Evolutionary conservation across 2,888 invertebrate genomes (phyloP), one percentile per base, ranked within the genome.

Genomic region (Hymenopus coronatus): DNA sequence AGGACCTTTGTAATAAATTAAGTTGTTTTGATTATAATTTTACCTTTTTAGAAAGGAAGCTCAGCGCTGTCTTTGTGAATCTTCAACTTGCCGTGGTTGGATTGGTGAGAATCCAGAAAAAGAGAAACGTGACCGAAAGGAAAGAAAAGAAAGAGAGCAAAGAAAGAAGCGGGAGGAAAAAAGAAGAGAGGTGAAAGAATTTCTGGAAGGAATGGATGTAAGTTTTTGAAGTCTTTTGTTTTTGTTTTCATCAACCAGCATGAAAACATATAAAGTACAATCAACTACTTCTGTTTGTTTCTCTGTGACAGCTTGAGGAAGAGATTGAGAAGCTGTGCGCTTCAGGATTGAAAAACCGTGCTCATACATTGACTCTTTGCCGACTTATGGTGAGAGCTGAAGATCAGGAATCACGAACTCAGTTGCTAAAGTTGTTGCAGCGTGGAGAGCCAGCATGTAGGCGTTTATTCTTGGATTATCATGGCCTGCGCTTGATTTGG

Each of bases 1-100:
- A 40, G 6, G 40, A 9, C 9, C 12, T 40, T 9, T 40, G 40
- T 12, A 12, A 40, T 40, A 12, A 40, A 40, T 12, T 0, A 40
- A 40, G 40, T 9, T 40, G 9, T 83, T 84, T 90, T 90, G n/a
- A 40, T 40, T 12, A 40, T 40, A 40, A 9, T 70, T 87, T 90
- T 46, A 40, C 82, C 81, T 85, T 87, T 90, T 94, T 30, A 90
- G 99, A 9, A 97, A 98, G 93, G 98, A 98, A 93, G 99, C 99
- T 0, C 99, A 99, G 94, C 96, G 97, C 90, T 99, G 99, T 94
- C 98, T 95, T 93, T 99, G 99, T 93, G 98, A 98, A 91, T 95
- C 99, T 0, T 92, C 95, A 15, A 96, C 96, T 91, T 99, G 99
- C 92, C 96, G 98, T 33, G 99, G 99, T 0, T 98, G 98, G 97